Conservation (phyloP, 2,888 invertebrate genomes). For the Drosophila colorata region DNA sequence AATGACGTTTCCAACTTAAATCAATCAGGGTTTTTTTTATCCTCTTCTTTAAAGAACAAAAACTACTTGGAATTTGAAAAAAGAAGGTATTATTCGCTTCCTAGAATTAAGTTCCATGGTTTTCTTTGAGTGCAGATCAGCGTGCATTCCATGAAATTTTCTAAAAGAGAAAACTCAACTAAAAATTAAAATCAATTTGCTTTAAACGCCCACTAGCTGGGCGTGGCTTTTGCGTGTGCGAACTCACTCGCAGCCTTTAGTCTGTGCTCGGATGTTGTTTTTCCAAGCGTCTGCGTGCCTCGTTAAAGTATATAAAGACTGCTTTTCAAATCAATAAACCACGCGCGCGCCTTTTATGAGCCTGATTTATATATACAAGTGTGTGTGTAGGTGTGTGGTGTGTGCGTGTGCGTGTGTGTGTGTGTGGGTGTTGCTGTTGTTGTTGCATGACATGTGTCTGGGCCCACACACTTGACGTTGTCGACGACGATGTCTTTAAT, state of each 20-base stretch:
- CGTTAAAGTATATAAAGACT: conserved; percentile 70
- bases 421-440: conserved; percentile 34
- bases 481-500: conserved; percentile 60
- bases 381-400: conserved; percentile 3
- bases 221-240: conserved; percentile 12
- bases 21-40: too few relatives aligned
- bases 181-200: conserved; percentile 67
- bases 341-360: conserved; percentile 72
- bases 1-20: too few relatives aligned
- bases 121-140: too few relatives aligned
- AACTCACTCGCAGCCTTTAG: background rate
- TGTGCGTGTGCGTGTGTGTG: conserved; percentile 15
- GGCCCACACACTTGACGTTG: conserved; percentile 26
- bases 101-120: too few relatives aligned
- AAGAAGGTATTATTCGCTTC: too few relatives aligned
- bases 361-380: conserved; percentile 56
- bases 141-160: background rate
- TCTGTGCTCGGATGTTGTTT: background rate
- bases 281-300: conserved; percentile 28
- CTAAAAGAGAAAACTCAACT: conserved; percentile 3
- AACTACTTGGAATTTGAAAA: background rate
- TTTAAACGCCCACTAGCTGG: conserved; percentile 11
- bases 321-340: conserved; percentile 73
- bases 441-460: conserved; percentile 70
- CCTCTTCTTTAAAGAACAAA: background rate